Conservation (phyloP, 2,113 vertebrate genomes). For the Propithecus coquereli region DNA sequence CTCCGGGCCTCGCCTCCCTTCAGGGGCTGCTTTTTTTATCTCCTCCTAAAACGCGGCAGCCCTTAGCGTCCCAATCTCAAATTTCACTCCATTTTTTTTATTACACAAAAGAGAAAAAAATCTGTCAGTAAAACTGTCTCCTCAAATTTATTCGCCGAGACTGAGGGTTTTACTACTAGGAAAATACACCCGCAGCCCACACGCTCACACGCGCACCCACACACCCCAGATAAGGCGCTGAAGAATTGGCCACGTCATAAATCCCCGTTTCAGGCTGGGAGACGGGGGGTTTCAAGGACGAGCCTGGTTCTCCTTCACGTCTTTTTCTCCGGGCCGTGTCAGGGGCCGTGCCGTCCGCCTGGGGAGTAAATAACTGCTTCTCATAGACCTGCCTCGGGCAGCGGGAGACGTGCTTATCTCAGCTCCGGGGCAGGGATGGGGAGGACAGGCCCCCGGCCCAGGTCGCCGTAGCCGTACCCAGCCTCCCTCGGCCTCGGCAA, state of each 20-base stretch:
- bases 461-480: rapidly evolving
- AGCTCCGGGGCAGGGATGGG: rapidly evolving
- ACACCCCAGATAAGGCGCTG: slow-evolving; percentile 59
- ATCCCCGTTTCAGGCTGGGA: slow-evolving; percentile 8
- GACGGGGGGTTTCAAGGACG: slow-evolving; percentile 70
- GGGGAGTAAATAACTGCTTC: not conserved
- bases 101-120: slow-evolving; percentile 61
- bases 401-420: rapidly evolving
- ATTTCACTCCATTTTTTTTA: slow-evolving; percentile 61
- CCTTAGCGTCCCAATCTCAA: slow-evolving; percentile 39
- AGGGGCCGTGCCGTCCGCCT: not conserved
- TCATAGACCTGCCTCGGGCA: not conserved
- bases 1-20: rapidly evolving
- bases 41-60: slow-evolving; percentile 45
- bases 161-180: slow-evolving; percentile 78
- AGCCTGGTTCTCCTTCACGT: not conserved
- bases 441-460: rapidly evolving
- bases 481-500: not conserved
- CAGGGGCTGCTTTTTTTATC: slow-evolving; percentile 49
- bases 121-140: slow-evolving; percentile 72
- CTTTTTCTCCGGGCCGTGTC: not conserved
- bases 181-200: slow-evolving; percentile 61
- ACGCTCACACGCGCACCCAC: rapidly evolving
- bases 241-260: slow-evolving; percentile 48
- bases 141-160: slow-evolving; percentile 75